These are phyloP conservation scores for Etheostoma nigrum DNA, from an alignment of 2,797 vertebrate genomes.

Conservation along the genomic window DNA sequence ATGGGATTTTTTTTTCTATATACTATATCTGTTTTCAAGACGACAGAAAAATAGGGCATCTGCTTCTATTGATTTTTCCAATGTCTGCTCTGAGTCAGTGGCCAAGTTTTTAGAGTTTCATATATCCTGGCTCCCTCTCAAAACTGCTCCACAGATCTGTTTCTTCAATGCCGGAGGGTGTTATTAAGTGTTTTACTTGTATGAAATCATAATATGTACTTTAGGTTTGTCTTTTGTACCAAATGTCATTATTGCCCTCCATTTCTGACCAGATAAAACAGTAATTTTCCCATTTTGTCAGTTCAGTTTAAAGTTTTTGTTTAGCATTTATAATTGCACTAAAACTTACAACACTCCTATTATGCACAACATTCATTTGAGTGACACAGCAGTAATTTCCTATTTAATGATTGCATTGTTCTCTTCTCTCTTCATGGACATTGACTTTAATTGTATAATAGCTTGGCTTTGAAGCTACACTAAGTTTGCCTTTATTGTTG, in stretches of 20 bases:
- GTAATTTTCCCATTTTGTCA: constrained; percentile 25
- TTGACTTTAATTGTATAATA: constrained; percentile 84
- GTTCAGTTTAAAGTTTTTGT: constrained; percentile 32
- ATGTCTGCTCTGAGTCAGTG: constrained; percentile 68
- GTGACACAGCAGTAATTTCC: constrained; percentile 76
- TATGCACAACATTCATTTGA: constrained; percentile 61
- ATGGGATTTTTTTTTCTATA: constrained; percentile 40
- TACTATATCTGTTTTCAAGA: constrained; percentile 57
- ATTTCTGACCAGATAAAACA: constrained; percentile 23
- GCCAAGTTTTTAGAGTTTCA: constrained; percentile 67
- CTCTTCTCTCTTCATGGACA: constrained; percentile 77
- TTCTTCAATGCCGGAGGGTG: constrained; percentile 42
- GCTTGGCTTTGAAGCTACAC: constrained; percentile 78
- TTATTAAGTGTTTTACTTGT: constrained; percentile 63
- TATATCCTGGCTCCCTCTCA: constrained; percentile 62
- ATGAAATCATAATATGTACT: constrained; percentile 61
- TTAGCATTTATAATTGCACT: constrained; percentile 43
- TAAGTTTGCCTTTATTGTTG: constrained; percentile 79
- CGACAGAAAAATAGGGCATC: constrained; percentile 73
- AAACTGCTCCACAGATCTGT: constrained; percentile 55
- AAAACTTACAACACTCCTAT: constrained; percentile 48
- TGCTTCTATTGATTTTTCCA: constrained; percentile 75
- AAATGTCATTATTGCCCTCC: constrained; percentile 26
- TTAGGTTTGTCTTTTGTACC: constrained; percentile 43
- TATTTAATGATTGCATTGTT: constrained; percentile 79